A percentile compares a stretch with the other conserved stretches of the same genome.
phyloP scores from a whole-genome alignment of 2,113 vertebrate genomes.

The Lampris incognitus region DNA sequence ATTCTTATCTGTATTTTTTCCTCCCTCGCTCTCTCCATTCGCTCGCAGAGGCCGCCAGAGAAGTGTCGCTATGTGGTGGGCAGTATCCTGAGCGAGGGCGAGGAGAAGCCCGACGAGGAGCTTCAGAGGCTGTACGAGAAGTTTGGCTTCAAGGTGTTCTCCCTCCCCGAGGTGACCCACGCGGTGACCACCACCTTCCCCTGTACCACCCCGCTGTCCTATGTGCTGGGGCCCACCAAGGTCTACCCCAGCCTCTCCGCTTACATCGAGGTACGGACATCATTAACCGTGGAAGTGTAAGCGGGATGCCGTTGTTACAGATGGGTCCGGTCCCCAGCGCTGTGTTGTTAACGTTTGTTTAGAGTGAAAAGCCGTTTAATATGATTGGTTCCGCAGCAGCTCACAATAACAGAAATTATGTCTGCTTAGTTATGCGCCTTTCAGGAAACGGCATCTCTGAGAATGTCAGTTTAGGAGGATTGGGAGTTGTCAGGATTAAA shows the following conservation, averaged over 20 bases:
- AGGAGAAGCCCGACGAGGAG: constrained; percentile 85
- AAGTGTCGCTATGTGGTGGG: constrained; percentile 92
- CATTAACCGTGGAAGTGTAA: neutral
- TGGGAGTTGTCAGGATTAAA: neutral
- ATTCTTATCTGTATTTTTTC: neutral
- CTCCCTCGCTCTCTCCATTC: constrained; percentile 1
- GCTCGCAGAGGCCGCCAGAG: constrained; percentile 83
- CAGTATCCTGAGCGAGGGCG: constrained; percentile 92
- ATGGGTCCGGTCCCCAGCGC: neutral
- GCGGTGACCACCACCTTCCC: constrained; percentile 92
- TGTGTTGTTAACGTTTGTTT: neutral
- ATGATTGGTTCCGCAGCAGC: neutral
- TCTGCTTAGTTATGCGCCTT: neutral
- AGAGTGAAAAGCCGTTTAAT: neutral
- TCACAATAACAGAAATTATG: neutral
- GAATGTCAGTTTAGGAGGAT: neutral
- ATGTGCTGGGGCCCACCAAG: constrained; percentile 86
- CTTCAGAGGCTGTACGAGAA: constrained; percentile 89
- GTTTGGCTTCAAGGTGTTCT: constrained; percentile 93
- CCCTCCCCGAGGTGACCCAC: constrained; percentile 92
- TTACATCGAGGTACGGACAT: constrained; percentile 90
- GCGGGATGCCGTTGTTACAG: neutral
- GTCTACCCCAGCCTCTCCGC: constrained; percentile 88
- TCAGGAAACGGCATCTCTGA: neutral
- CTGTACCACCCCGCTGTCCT: constrained; percentile 87